Base-by-base conservation (phyloP, 2,888 invertebrate genomes). In the Drosophila mercatorum region DNA sequence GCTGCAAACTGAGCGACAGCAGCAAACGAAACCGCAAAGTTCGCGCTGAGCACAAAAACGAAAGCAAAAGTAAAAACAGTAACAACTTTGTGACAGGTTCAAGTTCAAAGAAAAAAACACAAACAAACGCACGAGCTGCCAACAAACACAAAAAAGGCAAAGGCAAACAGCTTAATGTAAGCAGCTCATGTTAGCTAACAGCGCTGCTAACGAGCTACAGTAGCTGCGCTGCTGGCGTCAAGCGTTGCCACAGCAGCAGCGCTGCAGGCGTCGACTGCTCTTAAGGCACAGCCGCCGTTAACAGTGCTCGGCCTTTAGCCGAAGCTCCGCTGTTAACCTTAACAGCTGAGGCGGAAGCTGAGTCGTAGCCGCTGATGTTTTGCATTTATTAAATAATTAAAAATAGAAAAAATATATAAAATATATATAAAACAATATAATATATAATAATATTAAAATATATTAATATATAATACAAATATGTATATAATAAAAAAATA, bases 21-120 rank as follows among this genome's bases (percentile, higher is more conserved):
- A 17, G 11, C 53, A 40, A 22, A 53, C 14, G 14, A 40, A 78
- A 53, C 76, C 82, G 77, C 68, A 68, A 76, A 62, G 57, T 46
- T 52, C 70, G 72, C 65, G 60, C 62, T 55, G 60, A 34, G 47
- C 74, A 57, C 14, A 53, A 70, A 60, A 68, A 31, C 63, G 57
- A 26, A 38, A 28, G 47, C 62, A 78, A 26, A n/a, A 40, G 53
- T n/a, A 53, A 53, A 53, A 11, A 10, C 53, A 53, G 40, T 11
- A 53, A 71, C 70, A 63, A 67, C 49, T 58, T 67, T 62, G 31
- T 51, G 63, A 58, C 59, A 7, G 14, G 78, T 88, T 84, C 88
- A 88, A 88, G 88, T 88, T 88, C 88, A 83, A 80, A 49, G 73
- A 70, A 83, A 64, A 64, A 66, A 63, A 60, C 63, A 40, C 38